Base-by-base conservation (phyloP, 1,140 invertebrate species). In the Ceratoteleas bidentatus region DNA sequence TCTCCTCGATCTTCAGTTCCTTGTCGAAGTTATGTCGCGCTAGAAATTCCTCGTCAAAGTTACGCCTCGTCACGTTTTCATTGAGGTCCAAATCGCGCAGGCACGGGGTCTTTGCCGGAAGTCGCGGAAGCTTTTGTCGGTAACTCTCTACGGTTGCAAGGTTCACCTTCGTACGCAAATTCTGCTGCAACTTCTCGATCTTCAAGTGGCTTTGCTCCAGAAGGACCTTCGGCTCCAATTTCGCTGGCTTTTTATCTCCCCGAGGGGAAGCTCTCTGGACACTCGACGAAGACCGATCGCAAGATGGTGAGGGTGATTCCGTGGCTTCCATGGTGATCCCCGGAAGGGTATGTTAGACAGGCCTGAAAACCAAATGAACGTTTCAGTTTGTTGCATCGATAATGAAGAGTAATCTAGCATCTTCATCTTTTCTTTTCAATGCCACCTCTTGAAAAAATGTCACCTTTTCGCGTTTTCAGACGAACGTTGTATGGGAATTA, bases 111-210 rank as follows among this genome's bases (percentile, higher is more conserved):
- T 84, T 80, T 2, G 83, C 64, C 11, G 81, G 24, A 34, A 85
- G 75, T 6, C 49, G 40, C 10, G 86, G 81, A 15, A 86, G 60
- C 53, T 86, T 85, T 52, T 87, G 79, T 38, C 87, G 88, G 66
- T 88, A 90, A 34, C 62, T 86, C 16, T 85, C 83, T 5, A 86
- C 86, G 0, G 88, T 90, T 3, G 60, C 75, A 0, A 86, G 79
- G 36, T 88, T 86, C 13, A 90, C 88, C 49, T 84, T 86, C 0
- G 88, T 89, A 4, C 73, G 64, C 10, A 90, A 65, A 61, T 88
- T 87, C 24, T 85, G 81, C 13, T 90, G 89, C 2, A 90, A 77
- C 9, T 78, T 83, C 49, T 87, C 85, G 66, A 90, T 90, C 14
- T 86, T 86, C 13, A 68, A 62, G 13, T 85, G 85, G 43, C 86